phyloP scores from a whole-genome alignment of 2,113 vertebrate genomes.

The Isurus oxyrinchus region DNA sequence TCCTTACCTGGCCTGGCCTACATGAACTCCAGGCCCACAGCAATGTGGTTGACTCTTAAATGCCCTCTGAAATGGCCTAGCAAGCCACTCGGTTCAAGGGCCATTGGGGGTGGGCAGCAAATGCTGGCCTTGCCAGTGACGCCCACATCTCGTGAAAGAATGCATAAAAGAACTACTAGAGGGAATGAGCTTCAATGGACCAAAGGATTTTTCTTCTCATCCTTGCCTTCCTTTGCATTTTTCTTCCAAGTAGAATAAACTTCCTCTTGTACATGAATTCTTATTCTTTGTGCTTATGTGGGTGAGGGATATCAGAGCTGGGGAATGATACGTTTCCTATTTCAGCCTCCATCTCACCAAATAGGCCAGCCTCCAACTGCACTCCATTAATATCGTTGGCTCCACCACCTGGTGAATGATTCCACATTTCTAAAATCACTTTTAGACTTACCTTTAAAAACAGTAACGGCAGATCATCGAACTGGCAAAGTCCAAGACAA shows the following conservation, averaged over 20 bases:
- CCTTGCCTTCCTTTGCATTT: not conserved
- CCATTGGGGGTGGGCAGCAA: no score
- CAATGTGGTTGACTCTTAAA: no score
- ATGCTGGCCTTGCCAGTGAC: no score
- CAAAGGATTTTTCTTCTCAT: not conserved
- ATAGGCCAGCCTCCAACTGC: not conserved
- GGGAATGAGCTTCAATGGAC: not conserved
- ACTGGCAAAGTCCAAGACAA: not conserved
- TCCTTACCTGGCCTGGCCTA: no score
- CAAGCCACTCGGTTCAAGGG: no score
- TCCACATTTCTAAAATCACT: not conserved
- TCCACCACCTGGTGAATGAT: not conserved
- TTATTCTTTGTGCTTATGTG: not conserved
- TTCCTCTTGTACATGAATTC: not conserved
- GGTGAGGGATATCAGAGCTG: not conserved
- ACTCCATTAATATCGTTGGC: not conserved
- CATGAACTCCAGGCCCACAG: no score
- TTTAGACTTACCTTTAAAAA: not conserved
- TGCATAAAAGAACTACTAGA: not conserved
- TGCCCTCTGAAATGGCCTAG: no score
- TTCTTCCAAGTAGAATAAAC: not conserved
- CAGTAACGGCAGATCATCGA: not conserved
- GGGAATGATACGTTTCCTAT: not conserved
- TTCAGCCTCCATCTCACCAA: not conserved
- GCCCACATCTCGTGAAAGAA: no score